A percentile compares a stretch with the other conserved stretches of the same genome.
Evolutionary conservation across 2,113 vertebrate genomes (phyloP).

Genomic region (Centropus unirufus): DNA sequence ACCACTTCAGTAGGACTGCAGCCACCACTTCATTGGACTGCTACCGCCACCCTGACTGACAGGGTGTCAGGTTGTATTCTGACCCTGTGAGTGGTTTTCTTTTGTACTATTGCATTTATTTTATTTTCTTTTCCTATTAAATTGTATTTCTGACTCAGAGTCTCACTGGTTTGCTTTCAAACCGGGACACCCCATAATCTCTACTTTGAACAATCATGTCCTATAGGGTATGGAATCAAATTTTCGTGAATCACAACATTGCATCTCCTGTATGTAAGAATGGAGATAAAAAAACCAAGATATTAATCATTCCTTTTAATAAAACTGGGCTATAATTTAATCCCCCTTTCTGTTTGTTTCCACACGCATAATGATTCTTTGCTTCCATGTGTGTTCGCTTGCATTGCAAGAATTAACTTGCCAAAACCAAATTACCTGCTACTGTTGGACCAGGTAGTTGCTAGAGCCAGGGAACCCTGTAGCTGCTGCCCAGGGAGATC

Average conservation of each 20-base stretch:
- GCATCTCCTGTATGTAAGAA: background rate
- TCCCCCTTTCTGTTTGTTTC: background rate
- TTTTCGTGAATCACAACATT: background rate
- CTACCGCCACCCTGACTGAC: too few species aligned
- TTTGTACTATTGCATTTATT: too few species aligned
- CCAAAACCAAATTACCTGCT: background rate
- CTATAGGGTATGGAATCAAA: background rate
- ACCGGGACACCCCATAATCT: background rate
- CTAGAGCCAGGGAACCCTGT: background rate
- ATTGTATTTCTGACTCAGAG: too few species aligned
- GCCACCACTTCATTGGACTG: too few species aligned
- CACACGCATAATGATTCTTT: background rate
- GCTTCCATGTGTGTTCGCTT: fast-evolving
- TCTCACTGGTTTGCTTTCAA: too few species aligned
- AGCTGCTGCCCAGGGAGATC: background rate
- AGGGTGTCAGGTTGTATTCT: too few species aligned
- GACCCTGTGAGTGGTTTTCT: too few species aligned
- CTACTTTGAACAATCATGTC: background rate
- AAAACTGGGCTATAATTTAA: too few species aligned
- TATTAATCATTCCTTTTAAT: background rate
- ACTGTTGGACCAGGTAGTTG: background rate
- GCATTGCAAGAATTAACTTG: background rate
- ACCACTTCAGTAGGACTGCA: too few species aligned
- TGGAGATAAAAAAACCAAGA: background rate
- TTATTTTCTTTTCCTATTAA: too few species aligned